These are phyloP conservation scores for Aporophyla lueneburgensis DNA, from an alignment of 2,888 invertebrate species.

Conservation along the genomic window DNA sequence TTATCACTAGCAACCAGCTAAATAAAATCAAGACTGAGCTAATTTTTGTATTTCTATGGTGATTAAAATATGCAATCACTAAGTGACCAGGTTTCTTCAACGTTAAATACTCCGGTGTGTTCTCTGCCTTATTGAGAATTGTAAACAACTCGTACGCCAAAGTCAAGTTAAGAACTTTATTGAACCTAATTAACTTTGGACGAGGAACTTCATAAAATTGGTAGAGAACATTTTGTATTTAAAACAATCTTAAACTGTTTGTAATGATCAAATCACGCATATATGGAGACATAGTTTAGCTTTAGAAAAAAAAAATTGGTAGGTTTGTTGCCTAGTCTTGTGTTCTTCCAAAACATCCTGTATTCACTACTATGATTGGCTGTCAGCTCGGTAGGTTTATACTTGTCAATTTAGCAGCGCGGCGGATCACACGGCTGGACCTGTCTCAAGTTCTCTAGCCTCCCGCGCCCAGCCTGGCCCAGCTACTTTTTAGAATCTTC, in stretches of 20 bases:
- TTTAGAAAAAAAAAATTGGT: not conserved
- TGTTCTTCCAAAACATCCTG: too few species aligned
- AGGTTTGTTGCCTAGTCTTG: not conserved
- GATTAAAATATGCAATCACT: slow-evolving; percentile 7
- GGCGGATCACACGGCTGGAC: too few species aligned
- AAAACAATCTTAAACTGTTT: not conserved
- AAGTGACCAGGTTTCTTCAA: not conserved
- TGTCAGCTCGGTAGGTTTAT: not conserved
- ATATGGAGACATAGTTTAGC: too few species aligned
- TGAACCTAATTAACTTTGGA: slow-evolving; percentile 27
- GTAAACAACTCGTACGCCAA: slow-evolving; percentile 26
- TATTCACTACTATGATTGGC: not conserved
- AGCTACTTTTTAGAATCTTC: not conserved
- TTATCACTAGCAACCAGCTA: slow-evolving; percentile 16
- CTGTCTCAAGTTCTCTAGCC: not conserved
- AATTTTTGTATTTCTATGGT: not conserved
- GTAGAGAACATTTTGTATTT: too few species aligned
- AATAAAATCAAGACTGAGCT: not conserved
- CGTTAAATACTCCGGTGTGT: slow-evolving; percentile 2
- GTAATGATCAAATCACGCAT: not conserved
- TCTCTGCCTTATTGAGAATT: slow-evolving; percentile 21
- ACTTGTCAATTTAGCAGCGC: not conserved
- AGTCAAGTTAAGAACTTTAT: slow-evolving; percentile 45
- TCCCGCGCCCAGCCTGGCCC: not conserved
- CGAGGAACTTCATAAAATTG: too few species aligned